Conservation (phyloP, 2,113 vertebrate species). For the Epinephelus moara region DNA sequence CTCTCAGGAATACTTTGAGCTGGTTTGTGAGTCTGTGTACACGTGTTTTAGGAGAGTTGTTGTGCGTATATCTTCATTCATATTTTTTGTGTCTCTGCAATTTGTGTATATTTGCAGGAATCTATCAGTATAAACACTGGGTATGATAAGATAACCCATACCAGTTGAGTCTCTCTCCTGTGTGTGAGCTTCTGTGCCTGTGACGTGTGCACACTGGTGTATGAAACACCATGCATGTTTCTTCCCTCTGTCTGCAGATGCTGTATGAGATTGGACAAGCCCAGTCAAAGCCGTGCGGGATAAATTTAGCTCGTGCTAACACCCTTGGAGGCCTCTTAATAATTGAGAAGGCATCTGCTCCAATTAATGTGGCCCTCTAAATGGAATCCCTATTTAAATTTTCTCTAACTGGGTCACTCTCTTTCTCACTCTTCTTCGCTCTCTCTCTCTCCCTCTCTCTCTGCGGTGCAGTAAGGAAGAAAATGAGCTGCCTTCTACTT, state of each 20-base stretch:
- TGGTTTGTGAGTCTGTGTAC: constrained; percentile 4
- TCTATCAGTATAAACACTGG: constrained; percentile 1
- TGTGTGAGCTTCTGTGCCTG: background rate
- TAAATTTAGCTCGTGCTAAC: constrained; percentile 85
- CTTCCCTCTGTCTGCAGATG: constrained; percentile 78
- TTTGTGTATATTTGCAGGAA: background rate
- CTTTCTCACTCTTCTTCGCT: constrained; percentile 66
- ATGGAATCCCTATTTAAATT: constrained; percentile 89
- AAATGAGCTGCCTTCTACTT: constrained; percentile 80
- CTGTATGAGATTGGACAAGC: constrained; percentile 77
- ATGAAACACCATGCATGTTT: constrained; percentile 58
- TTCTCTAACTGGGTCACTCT: constrained; percentile 87
- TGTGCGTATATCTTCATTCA: background rate
- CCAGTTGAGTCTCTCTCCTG: constrained; percentile 1
- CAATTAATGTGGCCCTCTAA: constrained; percentile 89
- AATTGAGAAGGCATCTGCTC: constrained; percentile 90
- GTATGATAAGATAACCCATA: background rate
- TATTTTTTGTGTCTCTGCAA: background rate
- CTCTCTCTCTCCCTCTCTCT: constrained; percentile 55
- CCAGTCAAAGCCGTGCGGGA: constrained; percentile 77
- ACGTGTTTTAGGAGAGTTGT: constrained; percentile 7
- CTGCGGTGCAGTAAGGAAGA: constrained; percentile 75
- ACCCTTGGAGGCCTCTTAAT: constrained; percentile 87
- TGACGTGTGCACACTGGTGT: constrained; percentile 50
- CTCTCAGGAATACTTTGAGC: constrained; percentile 31